Evolutionary conservation across 2,888 invertebrate genomes (phyloP).

Genomic region (Drosophila putrida): DNA sequence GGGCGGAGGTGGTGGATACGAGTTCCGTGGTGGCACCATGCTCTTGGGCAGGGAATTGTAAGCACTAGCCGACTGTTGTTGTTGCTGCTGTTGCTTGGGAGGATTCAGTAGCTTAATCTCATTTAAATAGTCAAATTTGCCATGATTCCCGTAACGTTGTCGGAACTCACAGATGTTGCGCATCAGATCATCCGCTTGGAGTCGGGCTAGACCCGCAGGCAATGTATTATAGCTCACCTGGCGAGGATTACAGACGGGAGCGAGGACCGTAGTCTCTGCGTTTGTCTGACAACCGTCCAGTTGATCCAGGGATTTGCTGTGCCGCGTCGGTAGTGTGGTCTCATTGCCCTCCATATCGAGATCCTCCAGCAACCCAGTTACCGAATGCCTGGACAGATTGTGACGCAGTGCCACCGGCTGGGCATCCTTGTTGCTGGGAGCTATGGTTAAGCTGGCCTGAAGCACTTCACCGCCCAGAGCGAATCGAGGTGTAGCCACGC

Average conservation of each 20-base stretch:
- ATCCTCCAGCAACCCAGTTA: constrained; percentile 86
- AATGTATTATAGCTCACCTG: constrained; percentile 66
- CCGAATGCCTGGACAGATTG: constrained; percentile 87
- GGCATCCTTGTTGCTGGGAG: constrained; percentile 86
- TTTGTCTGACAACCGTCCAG: constrained; percentile 86
- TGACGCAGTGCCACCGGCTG: constrained; percentile 73
- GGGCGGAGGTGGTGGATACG: constrained; percentile 87
- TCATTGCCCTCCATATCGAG: constrained; percentile 85
- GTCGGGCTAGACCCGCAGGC: constrained; percentile 64
- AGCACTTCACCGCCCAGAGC: constrained; percentile 87
- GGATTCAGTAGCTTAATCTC: constrained; percentile 85
- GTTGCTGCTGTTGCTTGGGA: constrained; percentile 69
- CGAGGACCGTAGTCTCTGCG: constrained; percentile 11
- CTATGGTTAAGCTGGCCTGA: constrained; percentile 89
- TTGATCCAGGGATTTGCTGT: constrained; percentile 94
- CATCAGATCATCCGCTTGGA: constrained; percentile 87
- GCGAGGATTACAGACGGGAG: constrained; percentile 40
- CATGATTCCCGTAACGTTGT: constrained; percentile 88
- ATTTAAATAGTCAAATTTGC: constrained; percentile 84
- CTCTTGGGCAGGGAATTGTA: constrained; percentile 85
- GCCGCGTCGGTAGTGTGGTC: constrained; percentile 88
- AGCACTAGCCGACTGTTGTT: constrained; percentile 46
- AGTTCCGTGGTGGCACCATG: constrained; percentile 88
- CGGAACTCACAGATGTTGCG: constrained; percentile 88
- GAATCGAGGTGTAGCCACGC: constrained; percentile 87